Conservation (phyloP, 1,140 invertebrate species). For the Neodiprion lecontei region DNA sequence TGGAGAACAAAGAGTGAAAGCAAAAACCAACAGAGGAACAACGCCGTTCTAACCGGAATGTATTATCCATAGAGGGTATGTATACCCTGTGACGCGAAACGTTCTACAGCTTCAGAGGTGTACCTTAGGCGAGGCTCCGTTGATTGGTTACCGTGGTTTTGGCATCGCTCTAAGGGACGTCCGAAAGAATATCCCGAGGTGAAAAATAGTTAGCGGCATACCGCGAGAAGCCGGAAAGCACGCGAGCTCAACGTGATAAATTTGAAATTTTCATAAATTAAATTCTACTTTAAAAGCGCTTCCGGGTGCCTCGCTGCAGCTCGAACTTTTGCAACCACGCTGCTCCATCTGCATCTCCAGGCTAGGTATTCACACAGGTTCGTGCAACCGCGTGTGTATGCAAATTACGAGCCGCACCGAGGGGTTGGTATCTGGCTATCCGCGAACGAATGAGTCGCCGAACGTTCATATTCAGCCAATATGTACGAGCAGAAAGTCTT, state of each 20-base stretch:
- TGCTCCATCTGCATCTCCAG: not conserved
- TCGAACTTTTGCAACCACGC: not conserved
- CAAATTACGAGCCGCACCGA: not conserved
- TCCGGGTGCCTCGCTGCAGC: not conserved
- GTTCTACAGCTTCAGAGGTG: not conserved
- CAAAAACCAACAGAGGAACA: not conserved
- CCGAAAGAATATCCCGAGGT: not conserved
- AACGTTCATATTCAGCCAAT: not conserved
- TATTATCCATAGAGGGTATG: not conserved
- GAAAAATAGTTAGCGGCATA: not conserved
- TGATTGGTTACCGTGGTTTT: not conserved
- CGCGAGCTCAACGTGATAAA: not conserved
- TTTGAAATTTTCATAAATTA: not conserved
- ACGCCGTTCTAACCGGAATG: not conserved
- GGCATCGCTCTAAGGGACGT: not conserved
- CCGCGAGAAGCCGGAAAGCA: slow-evolving; percentile 3
- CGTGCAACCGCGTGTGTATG: not conserved
- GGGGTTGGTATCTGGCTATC: not conserved
- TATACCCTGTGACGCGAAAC: not conserved
- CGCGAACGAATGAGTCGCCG: not conserved
- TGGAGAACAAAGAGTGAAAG: not conserved
- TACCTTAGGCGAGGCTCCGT: not conserved
- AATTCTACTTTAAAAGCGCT: slow-evolving; percentile 7
- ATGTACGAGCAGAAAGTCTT: not conserved
- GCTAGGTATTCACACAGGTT: too few relatives aligned